A percentile compares a stretch with the other conserved stretches of the same genome.
phyloP scores from a whole-genome alignment of 2,113 vertebrate species.

The Blennius ocellaris region DNA sequence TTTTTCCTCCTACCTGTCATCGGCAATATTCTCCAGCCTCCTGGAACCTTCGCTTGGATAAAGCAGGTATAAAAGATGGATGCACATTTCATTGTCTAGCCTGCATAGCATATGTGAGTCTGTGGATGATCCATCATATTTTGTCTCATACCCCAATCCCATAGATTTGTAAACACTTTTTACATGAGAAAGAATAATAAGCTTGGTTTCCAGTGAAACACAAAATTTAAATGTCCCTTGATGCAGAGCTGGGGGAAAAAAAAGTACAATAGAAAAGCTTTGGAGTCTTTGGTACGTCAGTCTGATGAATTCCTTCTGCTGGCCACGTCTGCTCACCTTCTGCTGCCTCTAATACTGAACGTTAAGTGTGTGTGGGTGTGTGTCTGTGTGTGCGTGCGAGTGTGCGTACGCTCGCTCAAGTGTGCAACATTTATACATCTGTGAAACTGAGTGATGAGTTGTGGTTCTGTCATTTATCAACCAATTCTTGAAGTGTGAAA shows the following conservation, averaged over 20 bases:
- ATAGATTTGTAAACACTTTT: constrained; percentile 23
- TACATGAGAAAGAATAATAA: constrained; percentile 2
- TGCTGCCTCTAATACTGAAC: constrained; percentile 37
- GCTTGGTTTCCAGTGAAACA: constrained; percentile 13
- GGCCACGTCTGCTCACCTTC: constrained; percentile 63
- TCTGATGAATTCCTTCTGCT: constrained; percentile 64
- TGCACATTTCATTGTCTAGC: too few relatives aligned
- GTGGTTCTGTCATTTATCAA: too few relatives aligned
- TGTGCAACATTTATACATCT: too few relatives aligned
- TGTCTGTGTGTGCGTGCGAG: constrained; percentile 9
- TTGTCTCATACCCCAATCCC: too few relatives aligned
- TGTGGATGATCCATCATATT: too few relatives aligned
- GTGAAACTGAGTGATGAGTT: too few relatives aligned
- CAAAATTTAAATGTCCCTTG: constrained; percentile 14
- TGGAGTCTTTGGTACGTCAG: constrained; percentile 26
- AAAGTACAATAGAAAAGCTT: constrained; percentile 37
- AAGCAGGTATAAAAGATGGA: too few relatives aligned
- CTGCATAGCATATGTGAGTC: too few relatives aligned
- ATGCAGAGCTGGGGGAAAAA: constrained; percentile 30
- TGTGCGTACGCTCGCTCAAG: neutral
- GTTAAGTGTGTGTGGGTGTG: neutral
- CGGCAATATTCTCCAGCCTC: too few relatives aligned
- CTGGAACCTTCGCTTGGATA: too few relatives aligned
- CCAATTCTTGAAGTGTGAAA: too few relatives aligned
- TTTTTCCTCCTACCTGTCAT: too few relatives aligned